Conservation (phyloP, 1,140 invertebrate genomes). For the Palaemon carinicauda region DNA sequence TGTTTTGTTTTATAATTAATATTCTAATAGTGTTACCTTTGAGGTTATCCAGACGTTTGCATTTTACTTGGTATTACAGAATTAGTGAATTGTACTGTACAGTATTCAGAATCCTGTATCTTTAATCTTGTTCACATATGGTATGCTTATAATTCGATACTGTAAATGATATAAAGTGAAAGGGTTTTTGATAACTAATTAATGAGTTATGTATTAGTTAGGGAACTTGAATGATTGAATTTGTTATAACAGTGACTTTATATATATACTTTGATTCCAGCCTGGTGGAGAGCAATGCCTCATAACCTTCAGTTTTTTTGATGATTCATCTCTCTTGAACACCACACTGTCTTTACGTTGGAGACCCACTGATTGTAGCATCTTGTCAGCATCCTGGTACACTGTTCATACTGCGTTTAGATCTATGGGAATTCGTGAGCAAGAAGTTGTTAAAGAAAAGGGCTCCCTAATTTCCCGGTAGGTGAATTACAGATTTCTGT, state of each 20-base stretch:
- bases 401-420: background rate
- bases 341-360: conserved; percentile 18
- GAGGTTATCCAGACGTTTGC: no score
- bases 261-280: background rate
- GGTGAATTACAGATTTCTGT: background rate
- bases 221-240: background rate
- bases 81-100: no score
- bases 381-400: background rate
- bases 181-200: no score
- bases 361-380: background rate
- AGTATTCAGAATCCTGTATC: no score
- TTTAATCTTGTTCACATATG: no score
- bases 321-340: background rate
- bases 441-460: background rate
- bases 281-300: conserved; percentile 1
- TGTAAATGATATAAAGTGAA: no score
- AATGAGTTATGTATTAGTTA: no score
- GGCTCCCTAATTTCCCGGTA: conserved; percentile 33
- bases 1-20: no score
- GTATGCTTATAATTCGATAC: no score
- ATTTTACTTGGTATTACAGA: no score
- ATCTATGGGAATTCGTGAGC: background rate
- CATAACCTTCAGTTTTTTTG: conserved; percentile 32
- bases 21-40: no score
- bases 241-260: background rate